phyloP scores from a whole-genome alignment of 2,888 invertebrate species.

The Sinotaia quadrata region DNA sequence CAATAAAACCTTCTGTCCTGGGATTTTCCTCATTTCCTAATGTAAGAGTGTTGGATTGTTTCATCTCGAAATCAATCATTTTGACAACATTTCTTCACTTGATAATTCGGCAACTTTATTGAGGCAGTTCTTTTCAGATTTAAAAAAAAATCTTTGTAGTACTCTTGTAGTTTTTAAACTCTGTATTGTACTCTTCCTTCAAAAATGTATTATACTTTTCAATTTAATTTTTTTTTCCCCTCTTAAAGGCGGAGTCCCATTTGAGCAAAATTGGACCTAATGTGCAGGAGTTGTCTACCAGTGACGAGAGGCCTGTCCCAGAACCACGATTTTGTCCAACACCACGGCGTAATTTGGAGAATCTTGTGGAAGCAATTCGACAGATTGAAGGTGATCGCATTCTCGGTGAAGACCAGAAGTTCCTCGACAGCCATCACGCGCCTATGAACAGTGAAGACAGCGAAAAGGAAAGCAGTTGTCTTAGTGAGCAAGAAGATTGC shows the following conservation, averaged over 20 bases:
- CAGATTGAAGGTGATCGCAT: constrained; percentile 38
- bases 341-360: constrained; percentile 95
- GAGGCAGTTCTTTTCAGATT: no score
- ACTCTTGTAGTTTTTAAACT: not conserved
- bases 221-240: not conserved
- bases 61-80: no score
- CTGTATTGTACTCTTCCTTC: not conserved
- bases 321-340: constrained; percentile 72
- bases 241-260: constrained; percentile 14
- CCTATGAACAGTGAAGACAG: constrained; percentile 50
- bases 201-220: not conserved
- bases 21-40: no score
- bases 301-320: constrained; percentile 3
- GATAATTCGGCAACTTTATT: no score
- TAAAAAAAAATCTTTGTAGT: no score
- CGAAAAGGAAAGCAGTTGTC: constrained; percentile 50
- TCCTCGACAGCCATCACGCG: constrained; percentile 19
- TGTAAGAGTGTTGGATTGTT: no score
- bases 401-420: constrained; percentile 22
- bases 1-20: no score
- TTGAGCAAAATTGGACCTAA: not conserved
- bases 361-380: constrained; percentile 91
- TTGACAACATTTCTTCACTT: no score
- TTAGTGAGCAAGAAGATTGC: constrained; percentile 60
- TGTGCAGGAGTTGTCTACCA: constrained; percentile 25